These are phyloP conservation scores for Eunapius fragilis DNA, from an alignment of 37 sponge, comb jelly and placozoan species.

Conservation along the genomic window DNA sequence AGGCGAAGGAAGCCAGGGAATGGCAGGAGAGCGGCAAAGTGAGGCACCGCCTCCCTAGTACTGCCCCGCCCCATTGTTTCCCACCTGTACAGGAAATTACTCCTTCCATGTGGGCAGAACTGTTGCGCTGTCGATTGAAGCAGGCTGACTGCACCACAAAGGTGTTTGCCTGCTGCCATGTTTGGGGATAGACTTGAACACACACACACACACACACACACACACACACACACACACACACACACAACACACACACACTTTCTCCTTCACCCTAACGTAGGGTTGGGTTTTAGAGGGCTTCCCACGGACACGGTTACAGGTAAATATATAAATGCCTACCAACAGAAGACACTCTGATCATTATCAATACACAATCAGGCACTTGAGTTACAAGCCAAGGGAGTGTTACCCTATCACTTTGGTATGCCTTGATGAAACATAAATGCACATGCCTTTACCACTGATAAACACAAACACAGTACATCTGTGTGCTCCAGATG, in stretches of 20 bases:
- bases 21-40: neutral
- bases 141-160: constrained; percentile 60
- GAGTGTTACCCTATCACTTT: constrained; percentile 85
- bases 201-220: too few species aligned
- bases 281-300: constrained; percentile 93
- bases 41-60: neutral
- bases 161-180: constrained; percentile 43
- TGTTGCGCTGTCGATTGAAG: constrained; percentile 38
- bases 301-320: constrained; percentile 85
- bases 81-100: constrained; percentile 24
- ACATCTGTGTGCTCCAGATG: constrained; percentile 78
- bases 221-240: neutral
- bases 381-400: constrained; percentile 75
- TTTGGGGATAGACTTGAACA: too few species aligned
- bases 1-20: constrained; percentile 5
- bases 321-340: neutral
- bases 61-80: neutral
- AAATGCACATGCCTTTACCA: neutral
- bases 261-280: constrained; percentile 31
- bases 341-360: too few species aligned
- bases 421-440: constrained; percentile 35
- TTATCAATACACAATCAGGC: constrained; percentile 31
- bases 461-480: constrained; percentile 42
- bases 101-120: constrained; percentile 34
- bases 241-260: neutral